Evolutionary conservation across 2,888 invertebrate species (phyloP).

Genomic region (Neoitamus cyanurus): DNA sequence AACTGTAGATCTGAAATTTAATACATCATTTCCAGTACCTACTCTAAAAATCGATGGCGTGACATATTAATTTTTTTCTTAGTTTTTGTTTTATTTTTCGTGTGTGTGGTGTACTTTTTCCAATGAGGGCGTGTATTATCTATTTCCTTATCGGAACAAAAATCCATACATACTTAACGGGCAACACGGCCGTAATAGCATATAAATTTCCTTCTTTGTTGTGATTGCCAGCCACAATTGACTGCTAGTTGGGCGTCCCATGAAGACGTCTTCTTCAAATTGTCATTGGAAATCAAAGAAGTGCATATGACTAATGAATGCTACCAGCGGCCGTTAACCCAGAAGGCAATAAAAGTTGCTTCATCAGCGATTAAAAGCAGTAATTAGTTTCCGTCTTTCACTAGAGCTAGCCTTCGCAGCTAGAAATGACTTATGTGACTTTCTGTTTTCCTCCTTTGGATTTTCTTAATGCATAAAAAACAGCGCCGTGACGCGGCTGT

Average conservation of each 20-base stretch:
- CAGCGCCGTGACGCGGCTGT: background rate
- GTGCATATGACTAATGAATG: background rate
- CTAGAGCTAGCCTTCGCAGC: background rate
- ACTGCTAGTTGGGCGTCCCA: background rate
- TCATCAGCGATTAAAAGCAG: background rate
- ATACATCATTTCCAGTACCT: background rate
- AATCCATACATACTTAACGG: background rate
- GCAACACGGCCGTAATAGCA: background rate
- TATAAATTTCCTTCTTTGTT: background rate
- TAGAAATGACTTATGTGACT: background rate
- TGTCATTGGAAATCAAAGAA: background rate
- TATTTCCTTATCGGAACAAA: background rate
- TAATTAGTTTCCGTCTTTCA: conserved; percentile 1
- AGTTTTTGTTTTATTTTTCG: background rate
- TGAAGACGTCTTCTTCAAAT: background rate
- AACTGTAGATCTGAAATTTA: too few relatives aligned
- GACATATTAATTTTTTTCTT: too few relatives aligned
- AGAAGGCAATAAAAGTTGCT: conserved; percentile 1
- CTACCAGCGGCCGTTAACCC: background rate
- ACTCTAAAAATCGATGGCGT: too few relatives aligned
- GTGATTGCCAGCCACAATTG: background rate
- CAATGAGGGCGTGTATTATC: background rate
- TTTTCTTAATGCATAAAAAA: background rate
- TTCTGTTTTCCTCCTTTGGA: background rate
- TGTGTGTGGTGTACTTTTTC: too few relatives aligned